A percentile compares a stretch with the other conserved stretches of the same genome.
Evolutionary conservation across 2,797 vertebrate genomes (phyloP).

Genomic region (Enoplosus armatus): DNA sequence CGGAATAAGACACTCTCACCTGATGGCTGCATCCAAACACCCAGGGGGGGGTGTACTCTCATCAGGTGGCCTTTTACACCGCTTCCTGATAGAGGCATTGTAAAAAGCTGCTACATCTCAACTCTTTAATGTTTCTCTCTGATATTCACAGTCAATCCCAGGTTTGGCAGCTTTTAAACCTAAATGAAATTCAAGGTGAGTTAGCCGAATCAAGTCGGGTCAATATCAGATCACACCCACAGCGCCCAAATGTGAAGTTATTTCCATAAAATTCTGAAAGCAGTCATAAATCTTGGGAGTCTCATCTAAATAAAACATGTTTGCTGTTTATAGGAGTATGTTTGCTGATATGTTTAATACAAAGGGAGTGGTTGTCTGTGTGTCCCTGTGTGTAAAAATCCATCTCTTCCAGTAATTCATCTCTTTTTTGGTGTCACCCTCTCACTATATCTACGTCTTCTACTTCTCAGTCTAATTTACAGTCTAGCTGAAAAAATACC

Average conservation of each 20-base stretch:
- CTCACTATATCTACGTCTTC: background rate
- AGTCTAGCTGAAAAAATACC: background rate
- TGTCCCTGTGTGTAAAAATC: constrained; percentile 25
- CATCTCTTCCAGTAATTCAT: constrained; percentile 41
- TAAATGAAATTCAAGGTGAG: constrained; percentile 47
- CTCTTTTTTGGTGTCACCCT: constrained; percentile 25
- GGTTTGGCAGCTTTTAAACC: constrained; percentile 37
- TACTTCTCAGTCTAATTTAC: constrained; percentile 13
- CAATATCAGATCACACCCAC: constrained; percentile 43
- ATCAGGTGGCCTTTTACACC: constrained; percentile 40
- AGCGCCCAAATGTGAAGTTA: constrained; percentile 41
- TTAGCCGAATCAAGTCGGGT: constrained; percentile 45
- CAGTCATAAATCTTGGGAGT: constrained; percentile 56
- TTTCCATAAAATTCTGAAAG: constrained; percentile 66
- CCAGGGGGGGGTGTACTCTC: constrained; percentile 48
- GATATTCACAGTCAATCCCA: constrained; percentile 23
- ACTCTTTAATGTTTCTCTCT: background rate
- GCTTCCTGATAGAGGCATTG: constrained; percentile 27
- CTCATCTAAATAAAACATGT: constrained; percentile 63
- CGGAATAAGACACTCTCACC: constrained; percentile 45
- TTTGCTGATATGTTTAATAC: constrained; percentile 56
- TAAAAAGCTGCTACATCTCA: constrained; percentile 9
- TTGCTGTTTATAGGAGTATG: constrained; percentile 40
- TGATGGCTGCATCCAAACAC: constrained; percentile 50
- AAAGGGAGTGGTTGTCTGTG: constrained; percentile 28